Evolutionary conservation across 2,797 vertebrate genomes (phyloP).

Genomic region (Pelodytes ibericus): DNA sequence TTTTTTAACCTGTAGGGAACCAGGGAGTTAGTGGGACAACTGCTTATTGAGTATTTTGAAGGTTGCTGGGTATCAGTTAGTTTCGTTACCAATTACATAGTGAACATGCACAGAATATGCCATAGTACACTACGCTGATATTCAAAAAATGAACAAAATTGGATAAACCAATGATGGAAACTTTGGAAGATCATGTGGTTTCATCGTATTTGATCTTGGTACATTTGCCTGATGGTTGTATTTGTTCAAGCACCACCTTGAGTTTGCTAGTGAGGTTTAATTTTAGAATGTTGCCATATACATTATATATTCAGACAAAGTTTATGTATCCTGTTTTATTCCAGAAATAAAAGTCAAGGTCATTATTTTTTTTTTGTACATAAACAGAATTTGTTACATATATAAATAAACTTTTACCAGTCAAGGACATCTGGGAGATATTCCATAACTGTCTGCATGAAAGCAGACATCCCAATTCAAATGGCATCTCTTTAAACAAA

Average conservation of each 20-base stretch:
- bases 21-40: too few relatives aligned
- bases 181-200: too few relatives aligned
- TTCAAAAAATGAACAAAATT: too few relatives aligned
- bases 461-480: constrained; percentile 30
- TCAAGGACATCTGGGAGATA: constrained; percentile 41
- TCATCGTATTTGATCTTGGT: too few relatives aligned
- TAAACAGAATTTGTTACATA: constrained; percentile 29
- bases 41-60: too few relatives aligned
- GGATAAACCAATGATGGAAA: too few relatives aligned
- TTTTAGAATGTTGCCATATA: constrained; percentile 11
- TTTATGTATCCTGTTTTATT: constrained; percentile 11
- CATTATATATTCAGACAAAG: constrained; percentile 1
- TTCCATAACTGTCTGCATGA: constrained; percentile 23
- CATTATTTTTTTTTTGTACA: constrained; percentile 19
- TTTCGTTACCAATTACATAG: too few relatives aligned
- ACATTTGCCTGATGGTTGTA: neutral
- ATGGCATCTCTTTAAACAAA: constrained; percentile 46
- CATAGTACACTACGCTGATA: too few relatives aligned
- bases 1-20: too few relatives aligned
- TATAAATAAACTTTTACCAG: constrained; percentile 33
- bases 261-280: neutral
- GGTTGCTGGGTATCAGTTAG: too few relatives aligned
- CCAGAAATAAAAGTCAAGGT: constrained; percentile 4
- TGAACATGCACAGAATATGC: too few relatives aligned
- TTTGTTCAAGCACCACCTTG: neutral